Evolutionary conservation across 2,888 invertebrate species (phyloP).

Genomic region (Trissolcus japonicus): DNA sequence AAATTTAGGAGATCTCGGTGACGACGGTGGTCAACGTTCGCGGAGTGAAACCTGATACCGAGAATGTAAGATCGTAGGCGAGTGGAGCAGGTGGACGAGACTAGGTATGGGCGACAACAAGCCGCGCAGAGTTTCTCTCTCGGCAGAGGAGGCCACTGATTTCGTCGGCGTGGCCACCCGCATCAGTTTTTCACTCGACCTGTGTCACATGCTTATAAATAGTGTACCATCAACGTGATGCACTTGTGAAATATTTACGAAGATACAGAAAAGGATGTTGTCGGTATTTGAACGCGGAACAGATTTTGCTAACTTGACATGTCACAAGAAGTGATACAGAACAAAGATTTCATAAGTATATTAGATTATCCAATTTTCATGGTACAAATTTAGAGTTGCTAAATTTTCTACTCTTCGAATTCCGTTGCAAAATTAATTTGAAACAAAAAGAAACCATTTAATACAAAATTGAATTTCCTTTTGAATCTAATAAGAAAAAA

Average conservation of each 20-base stretch:
- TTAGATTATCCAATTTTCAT: too few species aligned
- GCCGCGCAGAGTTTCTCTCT: conserved; percentile 27
- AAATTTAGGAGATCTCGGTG: conserved; percentile 45
- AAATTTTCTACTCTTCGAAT: background rate
- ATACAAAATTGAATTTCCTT: too few species aligned
- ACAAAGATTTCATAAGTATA: conserved; percentile 34
- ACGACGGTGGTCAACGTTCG: conserved; percentile 46
- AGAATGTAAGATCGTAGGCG: conserved; percentile 60
- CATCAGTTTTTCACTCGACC: conserved; percentile 66
- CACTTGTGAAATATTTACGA: conserved; percentile 72
- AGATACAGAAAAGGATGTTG: conserved; percentile 59
- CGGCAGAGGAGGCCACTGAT: conserved; percentile 39
- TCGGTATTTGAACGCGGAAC: conserved; percentile 68
- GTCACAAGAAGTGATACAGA: conserved; percentile 10
- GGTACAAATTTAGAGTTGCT: too few species aligned
- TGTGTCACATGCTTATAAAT: conserved; percentile 75
- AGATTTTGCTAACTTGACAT: conserved; percentile 64
- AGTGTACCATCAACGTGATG: conserved; percentile 72
- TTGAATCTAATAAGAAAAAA: too few species aligned
- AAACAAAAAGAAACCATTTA: too few species aligned
- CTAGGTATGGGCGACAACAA: conserved; percentile 47
- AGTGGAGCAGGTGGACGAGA: conserved; percentile 61
- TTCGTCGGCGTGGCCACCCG: conserved; percentile 63
- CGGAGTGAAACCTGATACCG: conserved; percentile 57
- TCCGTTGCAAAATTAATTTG: background rate